These are phyloP conservation scores for Platysternon megacephalum DNA, from an alignment of 2,113 vertebrate genomes.

Conservation along the genomic window DNA sequence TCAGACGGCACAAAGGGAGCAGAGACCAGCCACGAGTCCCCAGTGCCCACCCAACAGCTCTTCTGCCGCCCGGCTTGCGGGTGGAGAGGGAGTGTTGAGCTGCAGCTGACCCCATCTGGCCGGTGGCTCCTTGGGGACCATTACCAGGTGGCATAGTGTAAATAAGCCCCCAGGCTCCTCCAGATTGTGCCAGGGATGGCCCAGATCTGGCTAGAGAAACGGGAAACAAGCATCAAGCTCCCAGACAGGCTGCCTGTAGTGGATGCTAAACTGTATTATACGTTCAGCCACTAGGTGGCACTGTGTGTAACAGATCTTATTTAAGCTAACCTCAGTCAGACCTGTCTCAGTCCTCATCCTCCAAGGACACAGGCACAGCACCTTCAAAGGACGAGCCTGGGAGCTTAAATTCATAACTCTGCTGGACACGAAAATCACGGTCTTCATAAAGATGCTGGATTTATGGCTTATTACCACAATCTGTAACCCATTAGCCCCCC, in stretches of 20 bases:
- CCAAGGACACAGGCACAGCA: too few relatives aligned
- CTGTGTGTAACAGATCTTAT: neutral
- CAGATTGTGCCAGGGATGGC: neutral
- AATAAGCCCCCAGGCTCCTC: neutral
- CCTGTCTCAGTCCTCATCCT: neutral
- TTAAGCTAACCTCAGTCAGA: neutral
- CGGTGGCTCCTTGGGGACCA: neutral
- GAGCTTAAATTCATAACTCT: neutral
- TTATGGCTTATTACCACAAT: neutral
- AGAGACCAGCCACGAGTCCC: neutral
- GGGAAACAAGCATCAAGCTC: neutral
- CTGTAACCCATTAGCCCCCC: neutral
- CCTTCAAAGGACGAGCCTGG: neutral
- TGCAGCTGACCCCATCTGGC: neutral
- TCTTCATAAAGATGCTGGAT: neutral
- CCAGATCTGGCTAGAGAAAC: neutral
- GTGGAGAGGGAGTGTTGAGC: neutral
- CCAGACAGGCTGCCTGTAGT: neutral
- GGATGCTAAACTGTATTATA: neutral
- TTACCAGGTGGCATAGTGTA: neutral
- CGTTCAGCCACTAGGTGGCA: neutral
- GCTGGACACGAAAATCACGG: neutral
- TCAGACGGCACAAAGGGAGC: neutral
- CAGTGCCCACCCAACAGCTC: neutral
- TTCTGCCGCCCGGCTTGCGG: neutral